Conservation (phyloP, 2,888 invertebrate genomes). For the Diabrotica balteata region DNA sequence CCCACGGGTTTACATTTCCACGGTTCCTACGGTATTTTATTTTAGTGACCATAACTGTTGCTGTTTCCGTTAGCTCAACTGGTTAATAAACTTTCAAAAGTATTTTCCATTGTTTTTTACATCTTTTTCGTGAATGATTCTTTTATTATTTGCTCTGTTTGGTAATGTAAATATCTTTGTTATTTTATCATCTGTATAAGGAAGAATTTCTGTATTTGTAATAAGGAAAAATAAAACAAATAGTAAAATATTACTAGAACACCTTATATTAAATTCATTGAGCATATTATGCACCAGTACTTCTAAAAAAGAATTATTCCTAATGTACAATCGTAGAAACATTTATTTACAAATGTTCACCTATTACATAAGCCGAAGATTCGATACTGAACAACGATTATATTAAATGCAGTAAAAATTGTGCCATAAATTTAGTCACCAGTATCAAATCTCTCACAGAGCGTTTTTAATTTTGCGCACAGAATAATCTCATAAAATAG, state of each 20-base stretch:
- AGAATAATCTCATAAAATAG: no score
- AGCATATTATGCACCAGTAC: slow-evolving; percentile 47
- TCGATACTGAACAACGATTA: slow-evolving; percentile 32
- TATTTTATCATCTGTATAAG: no score
- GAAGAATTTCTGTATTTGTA: not conserved
- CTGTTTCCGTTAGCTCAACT: no score
- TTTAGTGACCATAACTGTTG: no score
- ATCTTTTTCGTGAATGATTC: no score
- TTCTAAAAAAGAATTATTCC: slow-evolving; percentile 44
- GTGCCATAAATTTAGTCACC: slow-evolving; percentile 24
- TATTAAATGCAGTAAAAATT: slow-evolving; percentile 37
- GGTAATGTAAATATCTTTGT: no score
- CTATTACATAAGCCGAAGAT: slow-evolving; percentile 38
- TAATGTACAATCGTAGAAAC: slow-evolving; percentile 46
- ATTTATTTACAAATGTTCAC: slow-evolving; percentile 45
- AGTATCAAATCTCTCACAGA: slow-evolving; percentile 33
- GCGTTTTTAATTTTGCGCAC: not conserved
- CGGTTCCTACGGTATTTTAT: no score
- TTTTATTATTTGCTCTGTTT: no score
- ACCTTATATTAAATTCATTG: slow-evolving; percentile 38
- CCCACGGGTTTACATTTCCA: no score
- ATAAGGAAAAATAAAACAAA: not conserved
- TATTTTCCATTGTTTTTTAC: no score
- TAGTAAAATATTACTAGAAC: slow-evolving; percentile 22
- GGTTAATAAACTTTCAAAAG: no score